Base-by-base conservation (phyloP, 2,797 vertebrate species). In the Mycteria americana region DNA sequence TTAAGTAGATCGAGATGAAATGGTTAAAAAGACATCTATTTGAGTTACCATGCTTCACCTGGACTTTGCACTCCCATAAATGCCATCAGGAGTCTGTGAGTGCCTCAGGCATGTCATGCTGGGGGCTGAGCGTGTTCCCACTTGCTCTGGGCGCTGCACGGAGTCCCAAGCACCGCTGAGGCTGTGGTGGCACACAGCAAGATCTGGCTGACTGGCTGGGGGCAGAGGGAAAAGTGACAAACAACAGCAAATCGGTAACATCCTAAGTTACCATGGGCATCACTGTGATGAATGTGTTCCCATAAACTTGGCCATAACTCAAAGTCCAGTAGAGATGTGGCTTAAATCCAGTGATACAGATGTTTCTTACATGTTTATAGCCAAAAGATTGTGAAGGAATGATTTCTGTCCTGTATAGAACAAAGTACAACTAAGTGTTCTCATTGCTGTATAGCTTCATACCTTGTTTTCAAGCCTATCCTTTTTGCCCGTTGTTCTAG, bases 401-500 rank as follows among this genome's bases (percentile, higher is more conserved):
- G 33, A n/a, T 70, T 89, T 83, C 15, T 85, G 19, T 73, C 46
- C 67, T 81, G 45, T 70, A 50, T 64, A 84, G 90, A 87, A 91
- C 37, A 85, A 93, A 93, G 70, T 90, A 75, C 85, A 70, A 73
- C 54, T 84, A 63, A 59, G 67, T 86, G 68, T 91, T 85, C 91
- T 85, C 85, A 75, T 93, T 89, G 88, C 85, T 92, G 22, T 78
- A 53, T 64, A 81, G 92, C 79, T 64, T 88, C 33, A 83, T 91
- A 87, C 64, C 88, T 91, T 85, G 89, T 97, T 97, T 96, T 98
- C 97, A 98, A 97, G 96, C 85, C 93, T 98, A 27, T 97, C 82
- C 93, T 97, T 97, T 97, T 91, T 97, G 74, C 96, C 93, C 76
- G 54, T 97, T 97, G 78, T 98, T 98, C 98, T 98, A 99, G 99